A percentile compares a stretch with the other conserved stretches of the same genome.
These are phyloP conservation scores for Astyanax mexicanus DNA, from an alignment of 2,797 vertebrate species.

Conservation along the genomic window DNA sequence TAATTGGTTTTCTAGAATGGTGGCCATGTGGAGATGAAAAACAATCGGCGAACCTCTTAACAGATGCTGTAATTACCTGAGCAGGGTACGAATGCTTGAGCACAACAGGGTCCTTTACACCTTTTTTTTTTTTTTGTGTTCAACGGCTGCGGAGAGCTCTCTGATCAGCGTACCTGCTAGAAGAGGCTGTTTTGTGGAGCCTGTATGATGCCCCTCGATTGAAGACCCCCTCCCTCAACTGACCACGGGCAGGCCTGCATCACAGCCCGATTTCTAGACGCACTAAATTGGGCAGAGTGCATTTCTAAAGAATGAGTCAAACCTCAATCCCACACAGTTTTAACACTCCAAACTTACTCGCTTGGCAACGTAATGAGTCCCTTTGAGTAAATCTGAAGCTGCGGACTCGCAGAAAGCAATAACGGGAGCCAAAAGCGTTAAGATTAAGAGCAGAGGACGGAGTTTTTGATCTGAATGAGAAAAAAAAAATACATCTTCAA, in stretches of 20 bases:
- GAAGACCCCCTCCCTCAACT: not conserved
- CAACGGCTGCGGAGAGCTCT: constrained; percentile 32
- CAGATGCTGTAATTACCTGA: constrained; percentile 86
- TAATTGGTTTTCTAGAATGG: constrained; percentile 85
- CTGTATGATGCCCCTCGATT: too few species aligned
- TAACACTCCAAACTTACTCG: not conserved
- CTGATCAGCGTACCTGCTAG: constrained; percentile 17
- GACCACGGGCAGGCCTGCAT: not conserved
- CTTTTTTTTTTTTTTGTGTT: constrained; percentile 42
- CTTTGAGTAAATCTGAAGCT: constrained; percentile 9
- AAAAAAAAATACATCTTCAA: not conserved
- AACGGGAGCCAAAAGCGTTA: not conserved
- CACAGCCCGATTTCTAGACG: not conserved
- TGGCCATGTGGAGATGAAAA: constrained; percentile 86
- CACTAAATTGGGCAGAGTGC: not conserved
- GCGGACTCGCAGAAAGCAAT: not conserved
- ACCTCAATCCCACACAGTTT: not conserved
- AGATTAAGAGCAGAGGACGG: not conserved
- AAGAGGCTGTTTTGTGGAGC: not conserved
- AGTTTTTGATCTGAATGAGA: not conserved
- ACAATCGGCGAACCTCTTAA: constrained; percentile 82
- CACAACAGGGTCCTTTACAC: constrained; percentile 60
- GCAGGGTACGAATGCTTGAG: constrained; percentile 68
- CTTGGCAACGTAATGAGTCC: constrained; percentile 1
- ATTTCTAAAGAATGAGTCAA: not conserved